A percentile compares a stretch with the other conserved stretches of the same genome.
Conservation (phyloP, 2,797 vertebrate genomes). For the Enteromius anoplus region DNA sequence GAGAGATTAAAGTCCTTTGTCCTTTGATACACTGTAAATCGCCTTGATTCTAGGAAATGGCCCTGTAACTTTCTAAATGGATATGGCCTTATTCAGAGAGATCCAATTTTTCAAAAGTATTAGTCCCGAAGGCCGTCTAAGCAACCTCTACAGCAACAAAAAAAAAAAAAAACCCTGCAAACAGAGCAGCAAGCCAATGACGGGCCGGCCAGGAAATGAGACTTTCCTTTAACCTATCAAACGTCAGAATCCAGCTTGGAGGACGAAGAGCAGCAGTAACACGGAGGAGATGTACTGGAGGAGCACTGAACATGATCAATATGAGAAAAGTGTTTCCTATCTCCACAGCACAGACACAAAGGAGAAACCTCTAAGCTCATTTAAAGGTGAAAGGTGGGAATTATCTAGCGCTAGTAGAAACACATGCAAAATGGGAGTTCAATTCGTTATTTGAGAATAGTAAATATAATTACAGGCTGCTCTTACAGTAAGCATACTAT, state of each 20-base stretch:
- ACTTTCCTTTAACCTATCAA: conserved; percentile 39
- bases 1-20: neutral
- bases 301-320: conserved; percentile 6
- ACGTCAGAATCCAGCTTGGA: neutral
- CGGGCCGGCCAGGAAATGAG: neutral
- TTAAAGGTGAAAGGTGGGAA: conserved; percentile 20
- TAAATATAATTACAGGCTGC: neutral
- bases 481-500: neutral
- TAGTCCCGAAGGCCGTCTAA: conserved; percentile 17
- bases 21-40: neutral
- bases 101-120: conserved; percentile 31
- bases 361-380: conserved; percentile 15
- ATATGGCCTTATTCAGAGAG: conserved; percentile 31
- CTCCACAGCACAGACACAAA: conserved; percentile 12
- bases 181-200: neutral
- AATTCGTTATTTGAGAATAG: conserved; percentile 6
- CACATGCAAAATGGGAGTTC: neutral
- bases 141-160: neutral
- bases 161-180: neutral
- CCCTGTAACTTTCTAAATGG: neutral
- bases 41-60: neutral
- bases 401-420: conserved; percentile 2
- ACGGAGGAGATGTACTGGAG: conserved; percentile 1
- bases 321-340: conserved; percentile 18
- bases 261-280: neutral